Conservation (phyloP, 1,140 invertebrate species). For the Ostrea denselamellosa region DNA sequence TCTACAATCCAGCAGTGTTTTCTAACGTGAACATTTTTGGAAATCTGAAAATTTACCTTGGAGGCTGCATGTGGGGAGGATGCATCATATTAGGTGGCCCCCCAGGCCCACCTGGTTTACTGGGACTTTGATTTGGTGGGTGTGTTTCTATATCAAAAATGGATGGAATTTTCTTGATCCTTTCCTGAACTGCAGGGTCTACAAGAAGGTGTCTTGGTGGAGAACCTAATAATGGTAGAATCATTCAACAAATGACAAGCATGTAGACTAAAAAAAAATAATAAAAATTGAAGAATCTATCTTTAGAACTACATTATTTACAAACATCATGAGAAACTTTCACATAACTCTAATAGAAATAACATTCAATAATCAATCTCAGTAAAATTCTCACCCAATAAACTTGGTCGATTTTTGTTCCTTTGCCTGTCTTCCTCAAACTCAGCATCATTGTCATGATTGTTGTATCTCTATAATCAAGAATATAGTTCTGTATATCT, state of each 20-base stretch:
- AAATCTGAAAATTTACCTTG: neutral
- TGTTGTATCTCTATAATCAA: slow-evolving; percentile 15
- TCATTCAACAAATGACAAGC: neutral
- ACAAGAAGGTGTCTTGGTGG: slow-evolving; percentile 69
- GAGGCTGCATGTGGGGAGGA: slow-evolving; percentile 49
- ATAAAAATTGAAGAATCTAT: neutral
- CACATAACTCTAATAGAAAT: too few relatives aligned
- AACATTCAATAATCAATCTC: too few relatives aligned
- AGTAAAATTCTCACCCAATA: slow-evolving; percentile 52
- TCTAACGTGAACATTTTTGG: too few relatives aligned
- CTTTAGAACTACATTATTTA: too few relatives aligned
- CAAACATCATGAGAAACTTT: too few relatives aligned
- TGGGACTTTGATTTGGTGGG: slow-evolving; percentile 69
- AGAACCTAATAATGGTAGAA: slow-evolving; percentile 62
- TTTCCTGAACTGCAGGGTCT: slow-evolving; percentile 84
- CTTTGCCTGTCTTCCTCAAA: slow-evolving; percentile 49
- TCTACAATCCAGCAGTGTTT: too few relatives aligned
- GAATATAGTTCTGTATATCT: neutral
- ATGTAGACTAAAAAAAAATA: neutral
- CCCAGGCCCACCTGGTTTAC: slow-evolving; percentile 46
- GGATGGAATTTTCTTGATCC: slow-evolving; percentile 79
- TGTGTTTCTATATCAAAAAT: slow-evolving; percentile 77
- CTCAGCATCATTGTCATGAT: slow-evolving; percentile 41
- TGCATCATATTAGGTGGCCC: slow-evolving; percentile 50
- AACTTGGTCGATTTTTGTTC: slow-evolving; percentile 56